phyloP scores from a whole-genome alignment of 1,140 invertebrate genomes.

The Parapsyche elsis region DNA sequence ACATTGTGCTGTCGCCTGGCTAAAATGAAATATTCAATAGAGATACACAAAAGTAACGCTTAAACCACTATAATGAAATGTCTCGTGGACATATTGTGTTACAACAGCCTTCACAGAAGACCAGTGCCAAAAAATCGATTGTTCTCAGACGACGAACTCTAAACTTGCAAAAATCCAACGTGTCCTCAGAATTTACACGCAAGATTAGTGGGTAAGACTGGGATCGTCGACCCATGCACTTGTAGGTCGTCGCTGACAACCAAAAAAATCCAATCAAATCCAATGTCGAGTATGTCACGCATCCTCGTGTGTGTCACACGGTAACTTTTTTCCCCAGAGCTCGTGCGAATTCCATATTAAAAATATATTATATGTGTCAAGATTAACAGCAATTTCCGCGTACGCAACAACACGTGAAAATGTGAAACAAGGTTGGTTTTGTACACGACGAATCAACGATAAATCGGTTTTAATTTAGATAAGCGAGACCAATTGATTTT shows the following conservation, averaged over 20 bases:
- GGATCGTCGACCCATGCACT: background rate
- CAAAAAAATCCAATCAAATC: background rate
- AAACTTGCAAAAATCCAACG: background rate
- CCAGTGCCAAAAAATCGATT: background rate
- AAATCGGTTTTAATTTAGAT: background rate
- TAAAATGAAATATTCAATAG: no score
- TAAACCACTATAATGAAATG: no score
- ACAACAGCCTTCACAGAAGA: no score
- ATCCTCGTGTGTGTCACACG: background rate
- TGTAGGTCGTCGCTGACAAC: background rate
- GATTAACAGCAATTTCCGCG: constrained; percentile 1
- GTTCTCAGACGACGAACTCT: background rate
- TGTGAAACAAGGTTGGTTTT: background rate
- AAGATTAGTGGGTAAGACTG: background rate
- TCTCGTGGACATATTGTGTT: no score
- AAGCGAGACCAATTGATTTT: background rate
- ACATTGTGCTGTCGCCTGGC: no score
- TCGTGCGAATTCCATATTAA: background rate
- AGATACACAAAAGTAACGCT: no score
- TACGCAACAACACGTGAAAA: background rate
- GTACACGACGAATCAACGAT: background rate
- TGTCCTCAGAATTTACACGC: background rate
- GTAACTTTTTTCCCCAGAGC: background rate
- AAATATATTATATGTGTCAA: background rate
- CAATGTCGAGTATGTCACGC: constrained; percentile 8